phyloP scores from a whole-genome alignment of 2,113 vertebrate genomes.

The Phylloscopus trochiloides region DNA sequence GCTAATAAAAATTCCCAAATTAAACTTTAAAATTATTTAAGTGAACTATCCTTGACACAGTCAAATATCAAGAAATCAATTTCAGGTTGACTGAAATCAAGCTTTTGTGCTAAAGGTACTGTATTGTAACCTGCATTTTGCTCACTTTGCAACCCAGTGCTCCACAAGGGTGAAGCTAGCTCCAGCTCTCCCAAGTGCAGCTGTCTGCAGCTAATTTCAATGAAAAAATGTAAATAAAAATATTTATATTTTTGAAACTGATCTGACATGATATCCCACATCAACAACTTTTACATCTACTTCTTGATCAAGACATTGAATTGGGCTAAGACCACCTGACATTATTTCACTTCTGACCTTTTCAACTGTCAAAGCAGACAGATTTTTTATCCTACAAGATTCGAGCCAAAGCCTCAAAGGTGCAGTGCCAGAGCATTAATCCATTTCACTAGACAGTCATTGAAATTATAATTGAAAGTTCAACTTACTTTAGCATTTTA shows the following conservation, averaged over 20 bases:
- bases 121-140: background rate
- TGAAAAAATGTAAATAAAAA: conserved; percentile 25
- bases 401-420: conserved; percentile 73
- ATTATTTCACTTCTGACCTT: conserved; percentile 72
- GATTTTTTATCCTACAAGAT: conserved; percentile 74
- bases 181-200: background rate
- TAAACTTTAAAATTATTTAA: conserved; percentile 1
- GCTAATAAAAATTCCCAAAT: background rate
- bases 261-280: background rate
- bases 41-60: background rate
- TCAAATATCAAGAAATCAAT: background rate
- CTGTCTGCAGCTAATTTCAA: background rate
- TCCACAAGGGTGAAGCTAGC: background rate
- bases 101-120: background rate
- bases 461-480: conserved; percentile 82
- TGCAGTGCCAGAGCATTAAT: conserved; percentile 72
- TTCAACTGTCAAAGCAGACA: conserved; percentile 78
- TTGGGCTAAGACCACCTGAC: conserved; percentile 62
- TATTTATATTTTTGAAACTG: background rate
- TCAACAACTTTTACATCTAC: conserved; percentile 52
- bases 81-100: background rate
- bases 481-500: conserved; percentile 79
- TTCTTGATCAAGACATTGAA: conserved; percentile 66
- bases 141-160: background rate
- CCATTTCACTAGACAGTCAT: conserved; percentile 74